Percentiles rank a stretch among this genome's conserved stretches.
phyloP scores from a whole-genome alignment of 2,888 invertebrate species.

The Tachina fera region DNA sequence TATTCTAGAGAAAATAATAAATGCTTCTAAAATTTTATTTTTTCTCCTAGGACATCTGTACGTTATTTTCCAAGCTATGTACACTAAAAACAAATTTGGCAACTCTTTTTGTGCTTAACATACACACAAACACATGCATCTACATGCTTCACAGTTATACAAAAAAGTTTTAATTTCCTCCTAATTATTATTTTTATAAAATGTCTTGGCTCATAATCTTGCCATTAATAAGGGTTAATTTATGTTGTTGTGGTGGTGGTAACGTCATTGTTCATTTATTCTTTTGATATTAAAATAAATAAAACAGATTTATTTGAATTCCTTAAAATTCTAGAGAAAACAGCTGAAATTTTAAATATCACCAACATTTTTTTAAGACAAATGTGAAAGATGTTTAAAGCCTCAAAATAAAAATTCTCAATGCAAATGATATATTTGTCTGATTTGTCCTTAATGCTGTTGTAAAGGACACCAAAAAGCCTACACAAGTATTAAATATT shows the following conservation, averaged over 20 bases:
- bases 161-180: slow-evolving; percentile 7
- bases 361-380: neutral
- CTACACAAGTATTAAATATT: slow-evolving; percentile 29
- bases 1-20: no score
- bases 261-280: slow-evolving; percentile 27
- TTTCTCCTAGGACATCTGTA: neutral
- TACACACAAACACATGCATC: neutral
- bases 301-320: slow-evolving; percentile 36
- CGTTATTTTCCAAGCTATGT: neutral
- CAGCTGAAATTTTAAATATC: slow-evolving; percentile 48
- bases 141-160: neutral
- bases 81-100: neutral
- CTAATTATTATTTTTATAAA: slow-evolving; percentile 45
- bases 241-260: slow-evolving; percentile 29
- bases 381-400: slow-evolving; percentile 17
- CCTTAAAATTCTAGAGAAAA: slow-evolving; percentile 33
- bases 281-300: slow-evolving; percentile 46
- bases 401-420: neutral
- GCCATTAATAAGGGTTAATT: slow-evolving; percentile 66
- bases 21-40: no score
- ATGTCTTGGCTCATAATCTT: slow-evolving; percentile 31
- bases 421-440: slow-evolving; percentile 3
- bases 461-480: slow-evolving; percentile 11
- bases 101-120: neutral
- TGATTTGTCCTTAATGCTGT: slow-evolving; percentile 41